Evolutionary conservation across 1,140 invertebrate genomes (phyloP).

Genomic region (Physella acuta): DNA sequence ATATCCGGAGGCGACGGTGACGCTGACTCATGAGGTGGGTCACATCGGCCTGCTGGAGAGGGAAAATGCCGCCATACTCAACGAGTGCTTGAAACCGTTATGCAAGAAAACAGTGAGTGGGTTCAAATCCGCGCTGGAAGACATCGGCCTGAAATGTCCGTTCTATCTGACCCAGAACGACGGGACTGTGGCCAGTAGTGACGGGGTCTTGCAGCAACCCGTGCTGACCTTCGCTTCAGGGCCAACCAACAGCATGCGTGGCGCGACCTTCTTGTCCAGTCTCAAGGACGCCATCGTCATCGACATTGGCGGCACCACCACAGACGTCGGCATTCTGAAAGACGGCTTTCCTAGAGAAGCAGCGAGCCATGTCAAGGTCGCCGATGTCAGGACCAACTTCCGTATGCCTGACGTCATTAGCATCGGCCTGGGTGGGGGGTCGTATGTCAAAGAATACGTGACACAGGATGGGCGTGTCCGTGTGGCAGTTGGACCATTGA

Average conservation of each 20-base stretch:
- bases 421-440: conserved; percentile 55
- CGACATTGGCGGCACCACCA: conserved; percentile 55
- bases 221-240: conserved; percentile 54
- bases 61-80: conserved; percentile 55
- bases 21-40: conserved; percentile 48
- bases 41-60: conserved; percentile 50
- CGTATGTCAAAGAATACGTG: conserved; percentile 37
- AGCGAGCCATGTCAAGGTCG: conserved; percentile 44
- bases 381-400: conserved; percentile 49
- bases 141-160: conserved; percentile 43
- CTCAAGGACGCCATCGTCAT: conserved; percentile 49
- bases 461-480: conserved; percentile 1
- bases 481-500: conserved; percentile 43
- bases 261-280: conserved; percentile 50
- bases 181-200: conserved; percentile 44
- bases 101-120: conserved; percentile 42
- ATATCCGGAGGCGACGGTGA: conserved; percentile 43
- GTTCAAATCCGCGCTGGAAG: conserved; percentile 41
- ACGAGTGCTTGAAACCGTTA: conserved; percentile 51
- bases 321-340: conserved; percentile 48
- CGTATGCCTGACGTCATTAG: conserved; percentile 54
- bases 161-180: conserved; percentile 54
- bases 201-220: conserved; percentile 37
- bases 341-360: conserved; percentile 51
- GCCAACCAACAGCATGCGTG: conserved; percentile 57